Evolutionary conservation across 1,140 invertebrate species (phyloP), one percentile per base, ranked within the genome.

Genomic region (Anoplolepis gracilipes): DNA sequence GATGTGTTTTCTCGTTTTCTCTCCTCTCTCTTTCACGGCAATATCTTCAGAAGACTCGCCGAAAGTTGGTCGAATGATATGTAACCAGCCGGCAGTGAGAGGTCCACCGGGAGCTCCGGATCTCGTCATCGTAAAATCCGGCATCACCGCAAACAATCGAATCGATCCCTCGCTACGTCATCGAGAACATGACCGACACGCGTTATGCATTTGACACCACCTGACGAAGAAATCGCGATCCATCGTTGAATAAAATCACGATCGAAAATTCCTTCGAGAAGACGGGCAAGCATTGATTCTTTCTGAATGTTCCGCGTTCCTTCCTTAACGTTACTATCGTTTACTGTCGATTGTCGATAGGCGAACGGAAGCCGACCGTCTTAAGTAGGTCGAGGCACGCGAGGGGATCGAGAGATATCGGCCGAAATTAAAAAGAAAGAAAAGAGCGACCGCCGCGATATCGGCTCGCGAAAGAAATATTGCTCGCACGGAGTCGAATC

Each of bases 231-330:
- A 82, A 85, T 90, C 88, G 76, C 85, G 88, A 77, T n/a, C 76
- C 39, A 87, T 89, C 88, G 78, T 19, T 89, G 89, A 89, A 90
- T 90, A 57, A 90, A 89, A 49, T n/a, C 46, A 76, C 85, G 85
- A 90, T 87, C 89, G 82, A 36, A 39, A 69, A 79, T 79, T 89
- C 33, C 46, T 22, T 1, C 62, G 69, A 65, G 39, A 33, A 79
- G 67, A 85, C 46, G 59, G 78, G 33, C 67, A 72, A 70, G 87
- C 88, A 81, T 85, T 87, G 87, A 90, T 90, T 90, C 70, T 36
- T 57, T 81, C 84, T 87, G 1, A 89, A 89, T 64, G 85, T 77
- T 62, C 39, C 57, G 77, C 6, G 49, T 46, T 81, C 28, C 49
- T 28, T 30, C 79, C 55, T 72, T 64, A 57, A 62, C 22, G 73